These are phyloP conservation scores for Molossus alvarezi DNA, from an alignment of 2,797 vertebrate species.

Conservation along the genomic window DNA sequence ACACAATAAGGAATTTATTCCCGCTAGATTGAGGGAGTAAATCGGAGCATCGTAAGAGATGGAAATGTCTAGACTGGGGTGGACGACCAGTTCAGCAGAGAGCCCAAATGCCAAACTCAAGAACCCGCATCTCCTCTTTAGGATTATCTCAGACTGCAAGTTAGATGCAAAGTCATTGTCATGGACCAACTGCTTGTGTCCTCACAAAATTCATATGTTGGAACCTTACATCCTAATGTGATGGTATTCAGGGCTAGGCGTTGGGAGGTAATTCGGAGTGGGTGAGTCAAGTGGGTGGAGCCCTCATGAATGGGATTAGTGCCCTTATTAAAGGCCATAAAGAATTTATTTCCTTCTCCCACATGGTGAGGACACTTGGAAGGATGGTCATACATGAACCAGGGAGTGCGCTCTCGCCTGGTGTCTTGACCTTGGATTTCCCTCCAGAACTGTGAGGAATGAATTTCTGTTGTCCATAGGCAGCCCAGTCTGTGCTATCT, in stretches of 20 bases:
- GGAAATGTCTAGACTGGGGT: not conserved
- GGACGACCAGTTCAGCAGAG: not conserved
- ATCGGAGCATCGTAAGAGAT: not conserved
- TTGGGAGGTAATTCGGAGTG: not conserved
- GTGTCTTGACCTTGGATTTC: not conserved
- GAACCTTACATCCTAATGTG: not conserved
- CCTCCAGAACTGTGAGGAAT: not conserved
- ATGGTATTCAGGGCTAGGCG: not conserved
- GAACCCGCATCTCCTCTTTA: not conserved
- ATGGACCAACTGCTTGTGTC: not conserved
- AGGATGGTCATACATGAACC: not conserved
- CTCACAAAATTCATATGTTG: not conserved
- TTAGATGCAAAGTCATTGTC: slow-evolving; percentile 1
- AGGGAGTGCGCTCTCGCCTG: not conserved
- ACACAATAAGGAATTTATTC: not conserved
- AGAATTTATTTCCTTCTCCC: not conserved
- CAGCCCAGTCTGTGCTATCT: not conserved
- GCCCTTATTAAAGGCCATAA: not conserved
- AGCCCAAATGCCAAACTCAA: not conserved
- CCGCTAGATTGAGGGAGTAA: not conserved
- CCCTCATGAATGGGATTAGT: not conserved
- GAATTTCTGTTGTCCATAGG: not conserved
- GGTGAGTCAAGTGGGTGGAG: not conserved
- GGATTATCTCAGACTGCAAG: not conserved
- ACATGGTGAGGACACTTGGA: not conserved